phyloP scores from a whole-genome alignment of 2,797 vertebrate genomes.

The Triplophysa yarkandensis region DNA sequence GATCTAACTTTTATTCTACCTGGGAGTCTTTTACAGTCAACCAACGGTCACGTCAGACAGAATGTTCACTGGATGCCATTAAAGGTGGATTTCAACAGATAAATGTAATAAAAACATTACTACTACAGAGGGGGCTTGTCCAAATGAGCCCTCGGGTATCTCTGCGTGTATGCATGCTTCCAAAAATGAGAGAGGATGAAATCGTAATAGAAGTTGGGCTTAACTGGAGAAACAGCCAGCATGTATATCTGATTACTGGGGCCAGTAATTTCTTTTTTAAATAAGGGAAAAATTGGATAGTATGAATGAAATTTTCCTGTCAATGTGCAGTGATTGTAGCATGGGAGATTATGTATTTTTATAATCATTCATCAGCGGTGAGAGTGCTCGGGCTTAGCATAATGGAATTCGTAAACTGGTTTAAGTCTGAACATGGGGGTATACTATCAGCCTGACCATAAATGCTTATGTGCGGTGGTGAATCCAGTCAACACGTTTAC shows the following conservation, averaged over 20 bases:
- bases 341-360: slow-evolving; percentile 80
- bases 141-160: slow-evolving; percentile 60
- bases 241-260: slow-evolving; percentile 84
- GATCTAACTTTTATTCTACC: background rate
- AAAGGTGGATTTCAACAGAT: slow-evolving; percentile 13
- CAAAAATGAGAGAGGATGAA: slow-evolving; percentile 72
- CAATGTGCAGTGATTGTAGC: slow-evolving; percentile 77
- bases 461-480: slow-evolving; percentile 73
- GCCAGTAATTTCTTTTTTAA: slow-evolving; percentile 84
- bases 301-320: slow-evolving; percentile 85
- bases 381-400: slow-evolving; percentile 84
- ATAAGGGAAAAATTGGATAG: slow-evolving; percentile 84
- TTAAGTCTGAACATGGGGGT: slow-evolving; percentile 81
- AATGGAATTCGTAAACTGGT: slow-evolving; percentile 87
- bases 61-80: background rate
- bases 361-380: slow-evolving; percentile 84
- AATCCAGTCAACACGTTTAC: slow-evolving; percentile 69
- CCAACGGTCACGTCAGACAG: background rate
- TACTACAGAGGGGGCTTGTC: slow-evolving; percentile 63
- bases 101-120: slow-evolving; percentile 66
- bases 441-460: slow-evolving; percentile 76
- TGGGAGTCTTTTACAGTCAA: background rate
- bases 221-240: slow-evolving; percentile 79
- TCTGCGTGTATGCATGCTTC: slow-evolving; percentile 60
- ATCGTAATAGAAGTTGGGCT: slow-evolving; percentile 82